phyloP scores from a whole-genome alignment of 2,797 vertebrate genomes.

The Fratercula arctica region DNA sequence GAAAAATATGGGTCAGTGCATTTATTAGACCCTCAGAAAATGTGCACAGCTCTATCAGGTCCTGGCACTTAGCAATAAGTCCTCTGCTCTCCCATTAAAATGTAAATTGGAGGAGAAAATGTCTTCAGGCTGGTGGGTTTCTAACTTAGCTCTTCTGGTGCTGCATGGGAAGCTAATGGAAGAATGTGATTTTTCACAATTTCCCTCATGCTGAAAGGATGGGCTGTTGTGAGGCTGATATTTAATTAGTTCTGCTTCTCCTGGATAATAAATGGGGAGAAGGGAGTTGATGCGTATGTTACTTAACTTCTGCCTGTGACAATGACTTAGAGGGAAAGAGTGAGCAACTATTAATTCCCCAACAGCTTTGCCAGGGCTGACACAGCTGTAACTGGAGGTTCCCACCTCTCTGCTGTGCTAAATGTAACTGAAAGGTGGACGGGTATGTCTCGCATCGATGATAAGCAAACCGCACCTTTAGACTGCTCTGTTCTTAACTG shows the following conservation, averaged over 20 bases:
- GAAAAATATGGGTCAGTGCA: constrained; percentile 63
- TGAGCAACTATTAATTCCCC: background rate
- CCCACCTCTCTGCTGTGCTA: background rate
- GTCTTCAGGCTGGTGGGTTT: constrained; percentile 10
- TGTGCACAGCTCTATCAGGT: constrained; percentile 47
- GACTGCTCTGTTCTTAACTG: background rate
- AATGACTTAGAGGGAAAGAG: background rate
- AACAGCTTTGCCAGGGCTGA: background rate
- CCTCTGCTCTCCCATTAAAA: constrained; percentile 54
- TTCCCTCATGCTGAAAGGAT: background rate
- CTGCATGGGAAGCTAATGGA: background rate
- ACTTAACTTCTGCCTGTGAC: background rate
- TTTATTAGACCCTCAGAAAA: constrained; percentile 66
- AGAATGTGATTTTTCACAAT: background rate
- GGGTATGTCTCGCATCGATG: fast-evolving
- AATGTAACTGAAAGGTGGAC: background rate
- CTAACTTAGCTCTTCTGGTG: background rate
- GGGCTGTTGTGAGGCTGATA: constrained; percentile 10
- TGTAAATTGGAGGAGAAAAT: constrained; percentile 50
- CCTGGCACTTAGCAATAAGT: constrained; percentile 54
- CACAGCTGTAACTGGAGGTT: background rate
- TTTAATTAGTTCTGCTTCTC: constrained; percentile 37
- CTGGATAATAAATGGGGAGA: background rate
- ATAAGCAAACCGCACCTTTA: background rate
- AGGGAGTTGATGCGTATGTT: background rate